Conservation (phyloP, 2,113 vertebrate species). For the Erythrolamprus reginae region DNA sequence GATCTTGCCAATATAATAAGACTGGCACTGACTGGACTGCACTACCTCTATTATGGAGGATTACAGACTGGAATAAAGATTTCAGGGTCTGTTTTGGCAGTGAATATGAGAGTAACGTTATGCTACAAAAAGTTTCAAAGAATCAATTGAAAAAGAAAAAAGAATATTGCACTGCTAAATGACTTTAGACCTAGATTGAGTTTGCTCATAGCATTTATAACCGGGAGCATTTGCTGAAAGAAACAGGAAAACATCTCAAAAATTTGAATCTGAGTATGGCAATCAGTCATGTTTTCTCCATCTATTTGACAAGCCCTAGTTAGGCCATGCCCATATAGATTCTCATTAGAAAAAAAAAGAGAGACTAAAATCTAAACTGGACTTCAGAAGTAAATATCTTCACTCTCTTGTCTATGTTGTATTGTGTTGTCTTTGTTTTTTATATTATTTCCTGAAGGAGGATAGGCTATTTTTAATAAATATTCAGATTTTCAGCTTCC, state of each 20-base stretch:
- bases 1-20: slow-evolving; percentile 71
- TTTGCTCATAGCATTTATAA: neutral
- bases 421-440: slow-evolving; percentile 9
- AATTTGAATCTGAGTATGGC: neutral
- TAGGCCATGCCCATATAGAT: neutral
- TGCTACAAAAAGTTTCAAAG: slow-evolving; percentile 49
- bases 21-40: slow-evolving; percentile 21
- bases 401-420: slow-evolving; percentile 10
- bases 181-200: slow-evolving; percentile 30
- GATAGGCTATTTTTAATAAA: neutral
- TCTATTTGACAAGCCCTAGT: neutral
- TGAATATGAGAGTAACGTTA: slow-evolving; percentile 39
- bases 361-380: slow-evolving; percentile 23
- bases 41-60: slow-evolving; percentile 43
- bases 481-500: neutral
- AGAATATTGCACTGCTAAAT: slow-evolving; percentile 40
- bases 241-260: neutral
- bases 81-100: slow-evolving; percentile 35
- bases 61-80: slow-evolving; percentile 28
- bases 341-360: neutral
- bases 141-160: slow-evolving; percentile 58
- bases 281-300: neutral
- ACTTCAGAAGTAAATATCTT: slow-evolving; percentile 22
- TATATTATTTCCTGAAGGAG: neutral
- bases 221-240: neutral